Conservation (phyloP, 1,140 invertebrate species). For the Pogonomyrmex californicus region DNA sequence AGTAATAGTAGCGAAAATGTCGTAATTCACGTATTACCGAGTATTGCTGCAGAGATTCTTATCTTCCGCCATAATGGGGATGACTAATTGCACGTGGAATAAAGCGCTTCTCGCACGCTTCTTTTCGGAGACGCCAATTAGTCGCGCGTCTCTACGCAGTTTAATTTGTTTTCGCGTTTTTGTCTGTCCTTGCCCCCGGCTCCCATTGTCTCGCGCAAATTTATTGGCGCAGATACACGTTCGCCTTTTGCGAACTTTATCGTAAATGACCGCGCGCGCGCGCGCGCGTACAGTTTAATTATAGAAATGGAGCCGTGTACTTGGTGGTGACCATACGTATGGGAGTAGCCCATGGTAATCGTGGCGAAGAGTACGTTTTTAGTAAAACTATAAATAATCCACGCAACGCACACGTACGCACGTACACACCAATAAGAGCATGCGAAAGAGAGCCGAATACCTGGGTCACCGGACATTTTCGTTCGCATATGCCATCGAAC, state of each 20-base stretch:
- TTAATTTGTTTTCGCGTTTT: neutral
- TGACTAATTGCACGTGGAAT: constrained; percentile 13
- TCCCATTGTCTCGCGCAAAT: constrained; percentile 11
- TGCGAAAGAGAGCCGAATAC: constrained; percentile 65
- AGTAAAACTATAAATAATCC: constrained; percentile 78
- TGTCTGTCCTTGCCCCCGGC: neutral
- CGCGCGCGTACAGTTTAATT: constrained; percentile 66
- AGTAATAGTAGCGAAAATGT: constrained; percentile 19
- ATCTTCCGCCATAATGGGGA: neutral
- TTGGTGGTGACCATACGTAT: constrained; percentile 65
- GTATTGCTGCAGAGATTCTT: neutral
- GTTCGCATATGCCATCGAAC: constrained; percentile 46
- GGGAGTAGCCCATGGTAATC: constrained; percentile 72
- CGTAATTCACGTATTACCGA: neutral
- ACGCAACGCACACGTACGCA: constrained; percentile 20
- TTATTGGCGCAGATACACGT: constrained; percentile 7
- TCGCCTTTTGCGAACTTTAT: constrained; percentile 56
- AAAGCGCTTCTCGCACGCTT: neutral
- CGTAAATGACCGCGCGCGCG: constrained; percentile 50
- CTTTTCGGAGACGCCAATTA: neutral
- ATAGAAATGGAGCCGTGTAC: constrained; percentile 74
- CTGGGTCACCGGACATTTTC: constrained; percentile 70
- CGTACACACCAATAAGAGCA: constrained; percentile 53
- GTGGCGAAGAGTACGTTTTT: constrained; percentile 72
- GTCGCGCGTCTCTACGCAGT: neutral